These are phyloP conservation scores for Conops quadrifasciatus DNA, from an alignment of 2,888 invertebrate species.

Conservation along the genomic window DNA sequence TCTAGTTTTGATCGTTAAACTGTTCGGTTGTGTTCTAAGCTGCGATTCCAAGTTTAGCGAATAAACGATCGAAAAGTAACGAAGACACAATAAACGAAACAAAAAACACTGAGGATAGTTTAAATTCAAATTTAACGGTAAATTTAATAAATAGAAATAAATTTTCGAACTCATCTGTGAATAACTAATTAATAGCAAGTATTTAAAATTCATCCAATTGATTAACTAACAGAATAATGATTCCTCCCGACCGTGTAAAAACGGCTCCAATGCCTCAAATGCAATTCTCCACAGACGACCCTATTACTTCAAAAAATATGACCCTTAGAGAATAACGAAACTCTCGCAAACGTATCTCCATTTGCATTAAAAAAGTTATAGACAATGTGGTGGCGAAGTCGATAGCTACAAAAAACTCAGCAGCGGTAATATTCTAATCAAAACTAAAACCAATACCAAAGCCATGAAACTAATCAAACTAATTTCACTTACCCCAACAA, in stretches of 20 bases:
- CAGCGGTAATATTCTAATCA: slow-evolving; percentile 32
- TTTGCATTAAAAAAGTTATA: slow-evolving; percentile 37
- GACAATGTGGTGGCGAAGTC: slow-evolving; percentile 31
- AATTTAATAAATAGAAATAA: no score
- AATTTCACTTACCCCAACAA: slow-evolving; percentile 7
- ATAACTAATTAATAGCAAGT: no score
- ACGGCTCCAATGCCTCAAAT: not conserved
- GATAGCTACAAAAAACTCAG: slow-evolving; percentile 31
- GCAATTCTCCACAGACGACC: not conserved
- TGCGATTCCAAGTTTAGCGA: no score
- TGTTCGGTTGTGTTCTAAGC: no score
- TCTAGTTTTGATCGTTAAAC: no score
- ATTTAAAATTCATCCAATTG: no score
- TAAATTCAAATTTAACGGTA: no score
- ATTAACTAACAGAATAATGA: no score
- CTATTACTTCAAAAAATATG: not conserved
- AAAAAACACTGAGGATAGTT: no score
- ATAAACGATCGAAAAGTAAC: no score
- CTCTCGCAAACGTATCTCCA: slow-evolving; percentile 33
- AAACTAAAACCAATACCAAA: slow-evolving; percentile 31
- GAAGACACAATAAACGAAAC: no score
- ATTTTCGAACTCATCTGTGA: no score
- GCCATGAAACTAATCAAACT: slow-evolving; percentile 25
- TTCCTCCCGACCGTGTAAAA: not conserved
- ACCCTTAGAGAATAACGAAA: not conserved